These are phyloP conservation scores for Calyptommatus sinebrachiatus DNA, from an alignment of 2,113 vertebrate species.

Conservation along the genomic window DNA sequence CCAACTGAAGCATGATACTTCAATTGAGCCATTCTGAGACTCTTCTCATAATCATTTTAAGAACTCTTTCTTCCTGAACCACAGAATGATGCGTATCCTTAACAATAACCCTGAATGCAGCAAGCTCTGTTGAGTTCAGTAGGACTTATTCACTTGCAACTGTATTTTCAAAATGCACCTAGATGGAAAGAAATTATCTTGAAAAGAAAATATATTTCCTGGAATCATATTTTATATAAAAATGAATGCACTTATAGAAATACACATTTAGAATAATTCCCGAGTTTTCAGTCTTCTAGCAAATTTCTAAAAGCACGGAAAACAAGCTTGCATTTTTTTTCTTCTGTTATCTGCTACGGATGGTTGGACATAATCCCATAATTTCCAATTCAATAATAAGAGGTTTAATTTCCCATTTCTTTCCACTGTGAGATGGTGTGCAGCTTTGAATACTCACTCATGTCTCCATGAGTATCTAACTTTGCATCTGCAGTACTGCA, in stretches of 20 bases:
- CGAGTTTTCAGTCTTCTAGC: conserved; percentile 39
- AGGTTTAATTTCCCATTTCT: conserved; percentile 70
- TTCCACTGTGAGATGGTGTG: conserved; percentile 49
- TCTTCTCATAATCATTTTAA: conserved; percentile 1
- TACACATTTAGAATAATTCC: conserved; percentile 11
- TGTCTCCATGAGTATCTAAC: conserved; percentile 53
- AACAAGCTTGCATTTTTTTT: conserved; percentile 38
- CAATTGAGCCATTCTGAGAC: background rate
- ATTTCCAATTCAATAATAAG: conserved; percentile 65
- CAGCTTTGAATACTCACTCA: conserved; percentile 62
- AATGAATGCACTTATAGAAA: background rate
- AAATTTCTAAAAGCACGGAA: conserved; percentile 40
- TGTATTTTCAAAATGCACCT: background rate
- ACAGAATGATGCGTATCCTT: background rate
- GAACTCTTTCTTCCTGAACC: background rate
- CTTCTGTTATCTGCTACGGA: conserved; percentile 42
- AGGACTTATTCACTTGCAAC: background rate
- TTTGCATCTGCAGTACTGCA: conserved; percentile 54
- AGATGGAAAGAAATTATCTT: background rate
- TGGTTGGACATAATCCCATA: conserved; percentile 64
- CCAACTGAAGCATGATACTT: background rate
- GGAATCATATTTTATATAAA: conserved; percentile 6
- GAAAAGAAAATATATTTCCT: conserved; percentile 9
- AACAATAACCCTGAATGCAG: background rate
- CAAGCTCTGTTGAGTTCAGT: background rate